Conservation (phyloP, 2,888 invertebrate genomes). For the Prosopocoilus inquinatus region DNA sequence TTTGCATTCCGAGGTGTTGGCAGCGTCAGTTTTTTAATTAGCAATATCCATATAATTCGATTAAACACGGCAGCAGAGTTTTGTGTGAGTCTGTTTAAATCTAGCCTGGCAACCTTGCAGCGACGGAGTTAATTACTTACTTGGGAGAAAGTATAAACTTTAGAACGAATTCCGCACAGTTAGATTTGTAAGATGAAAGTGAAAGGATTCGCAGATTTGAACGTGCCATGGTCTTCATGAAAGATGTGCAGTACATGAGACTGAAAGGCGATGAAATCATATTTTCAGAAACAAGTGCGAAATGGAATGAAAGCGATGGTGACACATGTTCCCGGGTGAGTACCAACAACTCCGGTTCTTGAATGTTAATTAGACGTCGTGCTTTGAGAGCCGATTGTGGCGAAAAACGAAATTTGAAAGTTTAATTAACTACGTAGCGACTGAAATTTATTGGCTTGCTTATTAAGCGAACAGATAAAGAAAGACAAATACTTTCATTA, state of each 20-base stretch:
- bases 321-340: slow-evolving; percentile 16
- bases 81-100: too few species aligned
- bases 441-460: too few species aligned
- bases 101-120: slow-evolving; percentile 1
- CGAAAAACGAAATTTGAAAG: neutral
- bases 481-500: too few species aligned
- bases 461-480: too few species aligned
- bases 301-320: neutral
- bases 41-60: too few species aligned
- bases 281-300: too few species aligned
- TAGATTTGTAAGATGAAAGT: slow-evolving; percentile 14
- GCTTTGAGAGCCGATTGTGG: neutral
- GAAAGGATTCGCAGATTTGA: slow-evolving; percentile 6
- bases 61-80: too few species aligned
- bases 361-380: slow-evolving; percentile 1
- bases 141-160: slow-evolving; percentile 3
- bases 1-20: too few species aligned
- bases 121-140: neutral
- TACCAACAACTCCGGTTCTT: neutral
- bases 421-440: neutral
- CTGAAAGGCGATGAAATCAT: neutral
- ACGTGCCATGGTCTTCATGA: slow-evolving; percentile 12
- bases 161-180: slow-evolving; percentile 8
- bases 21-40: too few species aligned
- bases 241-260: slow-evolving; percentile 8